Conservation (phyloP, 1,140 invertebrate genomes). For the Drosophila pallidifrons region DNA sequence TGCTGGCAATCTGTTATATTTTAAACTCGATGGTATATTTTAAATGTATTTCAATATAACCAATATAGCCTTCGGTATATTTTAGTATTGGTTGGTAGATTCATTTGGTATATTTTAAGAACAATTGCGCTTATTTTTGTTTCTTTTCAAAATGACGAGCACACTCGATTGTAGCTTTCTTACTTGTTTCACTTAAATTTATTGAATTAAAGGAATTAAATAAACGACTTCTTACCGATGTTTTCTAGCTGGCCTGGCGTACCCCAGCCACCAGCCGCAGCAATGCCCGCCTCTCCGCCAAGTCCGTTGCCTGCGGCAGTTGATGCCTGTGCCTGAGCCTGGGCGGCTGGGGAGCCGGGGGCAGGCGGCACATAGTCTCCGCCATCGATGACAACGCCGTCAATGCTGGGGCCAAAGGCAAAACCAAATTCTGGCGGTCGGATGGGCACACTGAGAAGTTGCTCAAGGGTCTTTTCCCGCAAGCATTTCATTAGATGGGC, state of each 20-base stretch:
- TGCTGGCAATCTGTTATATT: too few relatives aligned
- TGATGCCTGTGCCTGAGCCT: constrained; percentile 75
- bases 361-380: constrained; percentile 80
- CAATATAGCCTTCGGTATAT: too few relatives aligned
- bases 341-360: constrained; percentile 69
- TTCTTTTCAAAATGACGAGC: too few relatives aligned
- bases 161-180: too few relatives aligned
- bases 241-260: constrained; percentile 80
- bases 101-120: too few relatives aligned
- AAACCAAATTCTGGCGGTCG: constrained; percentile 93
- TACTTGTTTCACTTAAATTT: too few relatives aligned
- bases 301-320: constrained; percentile 72
- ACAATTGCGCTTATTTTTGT: too few relatives aligned
- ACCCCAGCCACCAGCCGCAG: constrained; percentile 82
- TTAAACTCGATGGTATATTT: too few relatives aligned
- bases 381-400: constrained; percentile 91
- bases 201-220: not conserved
- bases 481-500: constrained; percentile 93
- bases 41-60: too few relatives aligned
- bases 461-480: constrained; percentile 91
- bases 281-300: constrained; percentile 78
- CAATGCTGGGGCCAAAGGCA: constrained; percentile 95
- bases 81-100: too few relatives aligned
- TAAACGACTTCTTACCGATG: constrained; percentile 62
- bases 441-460: constrained; percentile 90